phyloP scores from a whole-genome alignment of 1,140 invertebrate genomes.

The Drosophila littoralis region DNA sequence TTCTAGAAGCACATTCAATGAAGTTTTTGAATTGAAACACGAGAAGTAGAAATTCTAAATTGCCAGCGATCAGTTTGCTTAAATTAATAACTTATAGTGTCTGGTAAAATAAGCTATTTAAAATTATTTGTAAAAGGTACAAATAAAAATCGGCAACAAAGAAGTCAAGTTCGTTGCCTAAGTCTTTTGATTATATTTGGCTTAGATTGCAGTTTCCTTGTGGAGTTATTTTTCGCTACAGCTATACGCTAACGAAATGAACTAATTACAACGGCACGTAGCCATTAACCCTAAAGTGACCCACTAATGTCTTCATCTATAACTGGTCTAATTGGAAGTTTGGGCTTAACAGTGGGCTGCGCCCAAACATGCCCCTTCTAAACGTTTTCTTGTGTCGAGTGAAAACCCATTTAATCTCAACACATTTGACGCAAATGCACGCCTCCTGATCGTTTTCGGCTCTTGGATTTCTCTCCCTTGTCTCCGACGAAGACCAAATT shows the following conservation, averaged over 20 bases:
- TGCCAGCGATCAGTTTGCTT: no score
- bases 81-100: no score
- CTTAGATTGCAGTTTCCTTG: background rate
- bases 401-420: slow-evolving; percentile 23
- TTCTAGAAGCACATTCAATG: no score
- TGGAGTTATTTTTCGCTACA: background rate
- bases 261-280: slow-evolving; percentile 29
- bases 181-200: slow-evolving; percentile 52
- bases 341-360: slow-evolving; percentile 10
- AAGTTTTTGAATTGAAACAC: no score
- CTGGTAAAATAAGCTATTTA: no score
- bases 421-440: slow-evolving; percentile 25
- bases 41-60: no score
- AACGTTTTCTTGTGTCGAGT: slow-evolving; percentile 1
- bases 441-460: no score
- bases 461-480: slow-evolving; percentile 15
- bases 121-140: no score
- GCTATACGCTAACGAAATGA: background rate
- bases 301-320: slow-evolving; percentile 46
- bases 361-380: slow-evolving; percentile 6
- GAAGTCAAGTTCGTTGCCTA: slow-evolving; percentile 51
- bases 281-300: slow-evolving; percentile 40
- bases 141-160: no score
- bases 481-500: background rate
- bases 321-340: slow-evolving; percentile 12